A percentile compares a stretch with the other conserved stretches of the same genome.
phyloP scores from a whole-genome alignment of 2,797 vertebrate genomes.

The Cirrhinus mrigala region DNA sequence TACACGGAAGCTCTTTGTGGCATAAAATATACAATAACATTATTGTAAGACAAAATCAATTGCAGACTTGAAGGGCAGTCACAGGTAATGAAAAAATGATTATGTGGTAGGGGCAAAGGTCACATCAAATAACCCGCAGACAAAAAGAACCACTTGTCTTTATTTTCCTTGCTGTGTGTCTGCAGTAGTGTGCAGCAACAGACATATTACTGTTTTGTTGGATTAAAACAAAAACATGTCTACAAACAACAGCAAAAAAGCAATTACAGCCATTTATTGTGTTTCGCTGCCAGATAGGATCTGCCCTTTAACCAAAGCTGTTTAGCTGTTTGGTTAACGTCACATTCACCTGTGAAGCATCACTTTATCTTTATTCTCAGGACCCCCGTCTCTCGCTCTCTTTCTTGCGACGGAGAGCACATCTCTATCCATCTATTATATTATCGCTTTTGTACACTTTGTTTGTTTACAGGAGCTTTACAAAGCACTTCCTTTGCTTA shows the following conservation, averaged over 20 bases:
- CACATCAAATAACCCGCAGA: background rate
- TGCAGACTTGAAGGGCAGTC: background rate
- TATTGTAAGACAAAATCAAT: background rate
- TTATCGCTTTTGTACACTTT: conserved; percentile 35
- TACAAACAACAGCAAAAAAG: background rate
- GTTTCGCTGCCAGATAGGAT: background rate
- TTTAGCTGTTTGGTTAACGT: conserved; percentile 11
- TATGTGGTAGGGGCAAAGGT: background rate
- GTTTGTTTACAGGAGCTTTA: conserved; percentile 31
- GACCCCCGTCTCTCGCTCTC: background rate
- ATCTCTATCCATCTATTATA: conserved; percentile 21
- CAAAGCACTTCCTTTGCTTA: conserved; percentile 37
- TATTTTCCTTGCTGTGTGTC: background rate
- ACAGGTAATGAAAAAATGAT: background rate
- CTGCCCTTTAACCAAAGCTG: background rate
- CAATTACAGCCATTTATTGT: conserved; percentile 1
- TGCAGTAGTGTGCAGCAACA: background rate
- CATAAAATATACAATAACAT: background rate
- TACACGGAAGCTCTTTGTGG: background rate
- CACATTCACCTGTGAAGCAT: conserved; percentile 9
- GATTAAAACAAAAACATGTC: background rate
- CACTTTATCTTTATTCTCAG: conserved; percentile 24
- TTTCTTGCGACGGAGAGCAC: conserved; percentile 16
- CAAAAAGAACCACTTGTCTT: background rate
- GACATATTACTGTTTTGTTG: background rate